Evolutionary conservation across 1,140 invertebrate species (phyloP).

Genomic region (Aphelenchoides fujianensis): DNA sequence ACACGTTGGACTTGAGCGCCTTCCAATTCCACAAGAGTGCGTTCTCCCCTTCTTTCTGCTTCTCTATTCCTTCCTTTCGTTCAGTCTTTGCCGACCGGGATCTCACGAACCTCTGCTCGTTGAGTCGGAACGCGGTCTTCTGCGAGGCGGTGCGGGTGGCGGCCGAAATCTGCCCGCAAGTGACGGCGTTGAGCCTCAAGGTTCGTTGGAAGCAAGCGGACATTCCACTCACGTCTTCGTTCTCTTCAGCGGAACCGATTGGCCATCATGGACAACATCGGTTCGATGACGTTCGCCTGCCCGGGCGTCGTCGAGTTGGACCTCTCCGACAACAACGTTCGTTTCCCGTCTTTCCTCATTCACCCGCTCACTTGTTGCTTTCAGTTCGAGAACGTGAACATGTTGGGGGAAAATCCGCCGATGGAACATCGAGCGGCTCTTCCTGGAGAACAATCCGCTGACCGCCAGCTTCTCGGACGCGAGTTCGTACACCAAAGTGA

Average conservation of each 20-base stretch:
- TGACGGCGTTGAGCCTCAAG: constrained; percentile 37
- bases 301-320: constrained; percentile 41
- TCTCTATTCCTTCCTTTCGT: too few species aligned
- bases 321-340: constrained; percentile 38
- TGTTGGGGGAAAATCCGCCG: constrained; percentile 26
- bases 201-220: constrained; percentile 12
- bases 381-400: constrained; percentile 31
- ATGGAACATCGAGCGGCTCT: constrained; percentile 36
- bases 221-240: neutral
- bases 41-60: neutral
- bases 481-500: constrained; percentile 26
- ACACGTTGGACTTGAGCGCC: constrained; percentile 39
- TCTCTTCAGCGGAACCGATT: constrained; percentile 34
- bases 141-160: constrained; percentile 25
- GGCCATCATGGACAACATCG: constrained; percentile 27
- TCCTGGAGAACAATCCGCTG: constrained; percentile 42
- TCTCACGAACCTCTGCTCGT: constrained; percentile 22
- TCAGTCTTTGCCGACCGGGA: constrained; percentile 27
- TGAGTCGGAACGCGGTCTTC: constrained; percentile 32
- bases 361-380: constrained; percentile 17
- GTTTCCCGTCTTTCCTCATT: constrained; percentile 23
- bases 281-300: constrained; percentile 28
- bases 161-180: constrained; percentile 20
- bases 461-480: constrained; percentile 21
- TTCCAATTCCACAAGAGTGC: constrained; percentile 33